Conservation (phyloP, 2,113 vertebrate species). For the Drymodes brunneopygia region DNA sequence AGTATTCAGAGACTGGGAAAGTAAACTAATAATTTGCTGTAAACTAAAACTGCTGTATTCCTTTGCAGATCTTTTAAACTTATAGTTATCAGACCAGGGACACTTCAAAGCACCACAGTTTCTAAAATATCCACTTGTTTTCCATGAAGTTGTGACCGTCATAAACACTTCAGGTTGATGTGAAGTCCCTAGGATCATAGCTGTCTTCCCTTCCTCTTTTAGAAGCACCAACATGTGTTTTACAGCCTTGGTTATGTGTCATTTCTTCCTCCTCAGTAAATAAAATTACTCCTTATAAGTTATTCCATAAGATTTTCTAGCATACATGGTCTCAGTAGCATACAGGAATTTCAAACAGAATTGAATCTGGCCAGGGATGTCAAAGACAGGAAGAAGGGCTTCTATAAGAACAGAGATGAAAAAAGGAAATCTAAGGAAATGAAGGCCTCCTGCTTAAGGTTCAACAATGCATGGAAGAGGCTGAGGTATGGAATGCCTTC, state of each 20-base stretch:
- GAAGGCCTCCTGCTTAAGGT: fast-evolving
- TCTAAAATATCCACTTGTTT: background rate
- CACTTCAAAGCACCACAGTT: background rate
- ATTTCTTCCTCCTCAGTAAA: background rate
- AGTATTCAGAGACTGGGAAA: background rate
- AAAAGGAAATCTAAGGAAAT: background rate
- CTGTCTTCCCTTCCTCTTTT: background rate
- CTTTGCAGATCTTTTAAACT: background rate
- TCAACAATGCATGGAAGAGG: fast-evolving
- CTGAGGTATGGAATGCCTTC: background rate
- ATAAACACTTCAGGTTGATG: background rate
- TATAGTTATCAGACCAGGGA: background rate
- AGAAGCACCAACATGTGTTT: background rate
- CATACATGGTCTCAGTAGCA: background rate
- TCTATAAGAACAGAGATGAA: background rate
- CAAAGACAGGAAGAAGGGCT: background rate
- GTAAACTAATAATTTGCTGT: constrained; percentile 22
- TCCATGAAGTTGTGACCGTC: background rate
- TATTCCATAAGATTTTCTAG: background rate
- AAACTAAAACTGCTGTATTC: constrained; percentile 15
- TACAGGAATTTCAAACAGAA: background rate
- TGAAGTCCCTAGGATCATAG: background rate
- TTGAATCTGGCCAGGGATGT: background rate
- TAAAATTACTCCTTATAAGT: constrained; percentile 7
- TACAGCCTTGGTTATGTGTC: background rate